These are phyloP conservation scores for Ptychoptera albimana DNA, from an alignment of 2,888 invertebrate genomes.

Conservation along the genomic window DNA sequence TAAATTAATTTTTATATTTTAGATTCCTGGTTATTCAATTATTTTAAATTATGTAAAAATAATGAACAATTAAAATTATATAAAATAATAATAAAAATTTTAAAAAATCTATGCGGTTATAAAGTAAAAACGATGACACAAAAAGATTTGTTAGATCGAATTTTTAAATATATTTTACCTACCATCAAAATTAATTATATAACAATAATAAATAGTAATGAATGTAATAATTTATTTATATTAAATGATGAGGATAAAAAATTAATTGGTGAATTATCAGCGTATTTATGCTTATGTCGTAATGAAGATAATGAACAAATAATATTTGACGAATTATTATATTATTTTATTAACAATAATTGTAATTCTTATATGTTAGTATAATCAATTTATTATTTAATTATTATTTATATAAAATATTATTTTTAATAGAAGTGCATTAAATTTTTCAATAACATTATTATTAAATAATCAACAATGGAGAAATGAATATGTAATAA, in stretches of 20 bases:
- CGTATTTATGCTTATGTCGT: constrained; percentile 20
- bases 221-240: constrained; percentile 19
- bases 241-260: neutral
- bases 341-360: constrained; percentile 18
- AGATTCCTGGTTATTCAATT: constrained; percentile 25
- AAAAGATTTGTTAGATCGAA: constrained; percentile 14
- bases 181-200: constrained; percentile 22
- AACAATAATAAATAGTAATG: constrained; percentile 18
- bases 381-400: neutral
- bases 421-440: constrained; percentile 16
- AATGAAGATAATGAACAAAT: constrained; percentile 11
- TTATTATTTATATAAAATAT: neutral
- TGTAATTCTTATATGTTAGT: constrained; percentile 18
- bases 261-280: constrained; percentile 12
- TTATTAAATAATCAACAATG: constrained; percentile 12
- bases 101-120: neutral
- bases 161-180: constrained; percentile 24
- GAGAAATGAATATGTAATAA: constrained; percentile 16
- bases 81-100: neutral
- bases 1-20: constrained; percentile 2
- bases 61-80: constrained; percentile 24
- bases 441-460: constrained; percentile 18
- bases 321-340: constrained; percentile 18
- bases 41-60: constrained; percentile 20
- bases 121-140: neutral